Evolutionary conservation across 2,113 vertebrate genomes (phyloP).

Genomic region (Dipodomys spectabilis): DNA sequence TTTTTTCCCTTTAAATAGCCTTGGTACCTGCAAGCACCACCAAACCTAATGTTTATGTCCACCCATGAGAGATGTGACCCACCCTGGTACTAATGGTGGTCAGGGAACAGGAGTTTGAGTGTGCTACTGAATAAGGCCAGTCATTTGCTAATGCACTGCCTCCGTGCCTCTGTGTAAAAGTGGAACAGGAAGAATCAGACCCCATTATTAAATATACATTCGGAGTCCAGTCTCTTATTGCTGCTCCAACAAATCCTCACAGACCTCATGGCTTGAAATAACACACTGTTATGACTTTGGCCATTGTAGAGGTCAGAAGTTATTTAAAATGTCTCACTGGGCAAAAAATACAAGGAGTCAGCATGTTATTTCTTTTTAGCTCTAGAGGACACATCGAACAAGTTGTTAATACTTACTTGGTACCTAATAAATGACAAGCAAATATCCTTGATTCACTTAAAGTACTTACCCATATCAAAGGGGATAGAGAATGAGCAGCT

Average conservation of each 20-base stretch:
- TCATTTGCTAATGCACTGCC: accelerated
- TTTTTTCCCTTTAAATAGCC: background rate
- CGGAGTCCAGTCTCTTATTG: background rate
- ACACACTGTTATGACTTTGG: background rate
- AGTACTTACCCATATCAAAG: background rate
- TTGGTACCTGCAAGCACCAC: background rate
- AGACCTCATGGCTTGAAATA: background rate
- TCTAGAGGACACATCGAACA: background rate
- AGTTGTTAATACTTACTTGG: background rate
- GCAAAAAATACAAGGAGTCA: no score
- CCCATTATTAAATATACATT: background rate
- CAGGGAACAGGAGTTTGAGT: background rate
- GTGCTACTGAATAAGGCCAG: accelerated
- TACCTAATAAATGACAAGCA: background rate
- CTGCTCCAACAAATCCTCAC: background rate
- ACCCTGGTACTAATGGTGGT: no score
- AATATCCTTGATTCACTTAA: background rate
- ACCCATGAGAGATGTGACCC: background rate
- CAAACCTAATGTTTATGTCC: background rate
- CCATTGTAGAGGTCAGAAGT: background rate
- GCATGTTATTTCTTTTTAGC: background rate
- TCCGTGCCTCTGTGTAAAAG: background rate
- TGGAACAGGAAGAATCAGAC: background rate
- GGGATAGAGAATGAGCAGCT: background rate
- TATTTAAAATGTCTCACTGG: background rate